Evolutionary conservation across 30 jellyfish, hydroid and myxozoan genomes (phyloP), one percentile per base, ranked within the genome.

Genomic region (Pelagia noctiluca): DNA sequence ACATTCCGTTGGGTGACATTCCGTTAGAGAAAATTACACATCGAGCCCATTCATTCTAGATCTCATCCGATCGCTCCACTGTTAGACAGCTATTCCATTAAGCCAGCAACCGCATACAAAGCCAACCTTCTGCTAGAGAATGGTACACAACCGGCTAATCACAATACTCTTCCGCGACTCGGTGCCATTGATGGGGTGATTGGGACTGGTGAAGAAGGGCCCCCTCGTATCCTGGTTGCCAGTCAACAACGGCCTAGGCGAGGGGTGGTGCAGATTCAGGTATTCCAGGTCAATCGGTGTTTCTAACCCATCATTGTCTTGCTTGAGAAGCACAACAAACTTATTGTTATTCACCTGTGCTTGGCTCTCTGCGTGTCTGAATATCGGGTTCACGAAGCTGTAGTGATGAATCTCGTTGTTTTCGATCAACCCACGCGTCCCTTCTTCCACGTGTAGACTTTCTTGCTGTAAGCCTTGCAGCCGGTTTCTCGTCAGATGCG

Each of bases 341-440:
- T 68, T 63, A 32, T 85, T 85, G 47, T 48, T 52, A 21, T 65
- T 72, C 30, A 73, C 50, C 26, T 70, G 86, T 8, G 65, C 84
- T 25, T 70, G 86, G 37, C 95, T 85, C 22, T 63, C 61, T 2
- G 25, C 38, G 42, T 85, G 84, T 29, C 77, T 37, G n/a, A 53
- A 49, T 12, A 85, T 62, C 47, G 95, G 95, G 31, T 36, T 85
- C 30, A 85, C 95, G 28, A 69, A 85, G 38, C 88, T 85, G 50
- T 52, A 85, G 29, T 85, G 91, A 49, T 49, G 86, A 28, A 91
- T 64, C 76, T 79, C 90, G 57, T 91, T 91, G 1, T 67, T 50
- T 26, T 91, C 95, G 35, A 91, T 75, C 46, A 91, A 34, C 21
- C 96, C 94, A 10, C 98, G 96, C 64, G 96, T 72, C 16, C 75